phyloP scores from a whole-genome alignment of 2,888 invertebrate genomes.

The Tolmerus cingulatus region DNA sequence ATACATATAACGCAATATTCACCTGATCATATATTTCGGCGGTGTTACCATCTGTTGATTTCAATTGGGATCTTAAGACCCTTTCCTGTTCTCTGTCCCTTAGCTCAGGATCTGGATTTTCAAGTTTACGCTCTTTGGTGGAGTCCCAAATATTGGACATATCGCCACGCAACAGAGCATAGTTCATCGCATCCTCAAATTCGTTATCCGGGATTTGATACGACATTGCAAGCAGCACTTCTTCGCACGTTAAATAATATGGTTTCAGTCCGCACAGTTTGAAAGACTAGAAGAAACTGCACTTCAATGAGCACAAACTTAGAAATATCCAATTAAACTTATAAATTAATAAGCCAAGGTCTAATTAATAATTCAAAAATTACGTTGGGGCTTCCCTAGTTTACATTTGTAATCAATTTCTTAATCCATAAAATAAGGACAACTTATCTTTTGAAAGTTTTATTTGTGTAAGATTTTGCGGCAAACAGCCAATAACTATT shows the following conservation, averaged over 20 bases:
- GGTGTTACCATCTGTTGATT: constrained; percentile 68
- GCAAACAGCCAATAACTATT: background rate
- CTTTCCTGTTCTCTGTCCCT: constrained; percentile 50
- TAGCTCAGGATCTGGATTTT: background rate
- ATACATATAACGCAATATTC: no score
- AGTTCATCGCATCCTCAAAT: constrained; percentile 48
- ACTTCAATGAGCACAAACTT: background rate
- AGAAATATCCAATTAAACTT: background rate
- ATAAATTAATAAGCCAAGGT: background rate
- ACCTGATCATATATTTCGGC: constrained; percentile 68
- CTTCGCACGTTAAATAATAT: background rate
- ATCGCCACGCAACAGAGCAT: constrained; percentile 46
- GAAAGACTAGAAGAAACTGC: background rate
- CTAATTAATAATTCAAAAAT: background rate
- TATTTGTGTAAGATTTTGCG: background rate
- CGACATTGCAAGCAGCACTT: background rate
- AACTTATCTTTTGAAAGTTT: background rate
- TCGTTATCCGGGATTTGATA: constrained; percentile 45
- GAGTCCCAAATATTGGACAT: constrained; percentile 43
- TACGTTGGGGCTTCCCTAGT: background rate
- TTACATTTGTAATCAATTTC: background rate
- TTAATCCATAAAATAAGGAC: background rate
- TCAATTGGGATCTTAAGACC: constrained; percentile 64
- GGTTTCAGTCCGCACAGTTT: background rate
- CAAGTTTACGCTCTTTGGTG: background rate